phyloP scores from a whole-genome alignment of 1,140 invertebrate genomes.

The Chironomus tepperi region DNA sequence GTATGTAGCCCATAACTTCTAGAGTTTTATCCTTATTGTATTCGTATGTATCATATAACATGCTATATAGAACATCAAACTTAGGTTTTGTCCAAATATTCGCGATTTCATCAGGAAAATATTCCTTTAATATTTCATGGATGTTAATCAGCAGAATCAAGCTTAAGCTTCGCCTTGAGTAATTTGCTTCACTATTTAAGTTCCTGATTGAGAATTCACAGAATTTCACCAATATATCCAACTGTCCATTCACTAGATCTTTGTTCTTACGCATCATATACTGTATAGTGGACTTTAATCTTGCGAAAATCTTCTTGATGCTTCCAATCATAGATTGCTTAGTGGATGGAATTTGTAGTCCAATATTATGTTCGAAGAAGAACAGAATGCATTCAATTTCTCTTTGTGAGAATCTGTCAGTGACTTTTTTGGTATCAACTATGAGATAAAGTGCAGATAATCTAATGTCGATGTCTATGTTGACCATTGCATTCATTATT shows the following conservation, averaged over 20 bases:
- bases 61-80: slow-evolving; percentile 45
- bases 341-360: slow-evolving; percentile 56
- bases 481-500: slow-evolving; percentile 29
- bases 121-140: slow-evolving; percentile 27
- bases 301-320: slow-evolving; percentile 50
- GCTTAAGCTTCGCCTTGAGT: slow-evolving; percentile 53
- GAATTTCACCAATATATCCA: slow-evolving; percentile 36
- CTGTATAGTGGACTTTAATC: slow-evolving; percentile 31
- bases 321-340: slow-evolving; percentile 50
- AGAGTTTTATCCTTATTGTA: slow-evolving; percentile 61
- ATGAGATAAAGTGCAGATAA: slow-evolving; percentile 55
- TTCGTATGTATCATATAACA: slow-evolving; percentile 70
- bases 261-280: slow-evolving; percentile 28
- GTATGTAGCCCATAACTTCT: slow-evolving; percentile 43
- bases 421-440: slow-evolving; percentile 65
- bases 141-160: slow-evolving; percentile 38
- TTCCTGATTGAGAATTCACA: slow-evolving; percentile 46
- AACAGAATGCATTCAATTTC: slow-evolving; percentile 60
- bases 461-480: slow-evolving; percentile 37
- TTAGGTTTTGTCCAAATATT: slow-evolving; percentile 33
- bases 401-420: slow-evolving; percentile 49
- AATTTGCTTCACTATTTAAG: slow-evolving; percentile 60
- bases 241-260: slow-evolving; percentile 30
- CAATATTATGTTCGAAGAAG: slow-evolving; percentile 62
- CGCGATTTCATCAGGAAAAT: slow-evolving; percentile 27